Evolutionary conservation across 2,888 invertebrate species (phyloP).

Genomic region (Cheilosia variabilis): DNA sequence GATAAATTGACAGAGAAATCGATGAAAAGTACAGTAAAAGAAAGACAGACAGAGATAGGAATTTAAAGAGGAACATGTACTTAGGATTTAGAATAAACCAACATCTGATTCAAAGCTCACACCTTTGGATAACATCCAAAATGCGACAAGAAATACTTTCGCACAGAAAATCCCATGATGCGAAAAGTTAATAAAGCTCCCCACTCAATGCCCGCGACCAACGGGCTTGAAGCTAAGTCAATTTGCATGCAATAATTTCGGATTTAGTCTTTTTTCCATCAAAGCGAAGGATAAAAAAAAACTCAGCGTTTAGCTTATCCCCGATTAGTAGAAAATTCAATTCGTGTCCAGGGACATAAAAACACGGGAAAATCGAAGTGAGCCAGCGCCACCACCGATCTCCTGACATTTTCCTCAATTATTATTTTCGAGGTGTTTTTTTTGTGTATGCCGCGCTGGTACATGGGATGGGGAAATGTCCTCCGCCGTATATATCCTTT

Average conservation of each 20-base stretch:
- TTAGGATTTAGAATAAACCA: too few relatives aligned
- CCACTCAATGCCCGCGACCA: background rate
- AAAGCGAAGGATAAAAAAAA: conserved; percentile 18
- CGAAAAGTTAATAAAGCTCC: conserved; percentile 22
- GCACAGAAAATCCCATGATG: background rate
- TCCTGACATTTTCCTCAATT: conserved; percentile 39
- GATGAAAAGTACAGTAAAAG: too few relatives aligned
- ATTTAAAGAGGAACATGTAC: too few relatives aligned
- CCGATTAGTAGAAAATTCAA: conserved; percentile 61
- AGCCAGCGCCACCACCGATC: background rate
- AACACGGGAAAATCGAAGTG: conserved; percentile 15
- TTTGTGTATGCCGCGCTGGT: background rate
- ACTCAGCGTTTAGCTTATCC: conserved; percentile 48
- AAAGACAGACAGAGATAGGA: too few relatives aligned
- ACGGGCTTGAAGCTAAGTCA: background rate
- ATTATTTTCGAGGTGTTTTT: conserved; percentile 20
- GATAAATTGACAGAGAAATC: too few relatives aligned
- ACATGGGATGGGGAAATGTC: conserved; percentile 21
- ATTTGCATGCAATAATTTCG: conserved; percentile 50
- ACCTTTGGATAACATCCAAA: too few relatives aligned
- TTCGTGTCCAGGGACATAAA: conserved; percentile 37
- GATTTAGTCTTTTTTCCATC: conserved; percentile 5
- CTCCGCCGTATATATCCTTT: conserved; percentile 26
- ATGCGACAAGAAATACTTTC: too few relatives aligned
- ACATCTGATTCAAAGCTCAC: too few relatives aligned